Percentiles rank a stretch among this genome's conserved stretches.
Conservation (phyloP, 2,113 vertebrate genomes). For the Empidonax alnorum region DNA sequence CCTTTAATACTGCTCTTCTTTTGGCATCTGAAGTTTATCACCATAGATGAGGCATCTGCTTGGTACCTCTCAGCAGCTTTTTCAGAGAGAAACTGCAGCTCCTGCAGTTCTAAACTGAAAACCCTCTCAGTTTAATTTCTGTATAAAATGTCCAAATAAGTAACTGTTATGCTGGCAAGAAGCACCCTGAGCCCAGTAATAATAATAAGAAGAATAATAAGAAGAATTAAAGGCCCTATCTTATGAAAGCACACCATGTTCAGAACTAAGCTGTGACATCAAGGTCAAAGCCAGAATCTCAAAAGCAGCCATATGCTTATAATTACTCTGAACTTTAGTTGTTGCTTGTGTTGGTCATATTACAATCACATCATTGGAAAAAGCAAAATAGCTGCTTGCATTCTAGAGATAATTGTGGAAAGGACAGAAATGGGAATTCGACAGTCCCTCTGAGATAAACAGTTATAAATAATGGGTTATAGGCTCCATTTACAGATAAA, state of each 20-base stretch:
- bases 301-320: not conserved
- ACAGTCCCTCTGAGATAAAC: conserved; percentile 14
- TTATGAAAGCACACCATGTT: not conserved
- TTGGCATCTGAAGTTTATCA: not conserved
- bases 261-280: not conserved
- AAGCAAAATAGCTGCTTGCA: conserved; percentile 2
- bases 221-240: not conserved
- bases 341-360: not conserved
- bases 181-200: not conserved
- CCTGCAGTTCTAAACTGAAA: not conserved
- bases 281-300: conserved; percentile 17
- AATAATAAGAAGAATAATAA: not conserved
- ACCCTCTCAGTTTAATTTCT: not conserved
- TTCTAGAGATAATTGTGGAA: conserved; percentile 38
- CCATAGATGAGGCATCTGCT: not conserved
- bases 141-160: not conserved
- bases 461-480: conserved; percentile 22
- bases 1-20: not conserved
- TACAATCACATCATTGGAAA: conserved; percentile 15
- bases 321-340: conserved; percentile 24
- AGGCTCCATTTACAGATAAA: conserved; percentile 17
- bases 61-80: not conserved
- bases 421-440: not conserved
- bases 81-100: not conserved
- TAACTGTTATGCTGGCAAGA: not conserved